These are phyloP conservation scores for Sebastes trivittatus DNA, from an alignment of 2,797 vertebrate genomes.

Conservation along the genomic window DNA sequence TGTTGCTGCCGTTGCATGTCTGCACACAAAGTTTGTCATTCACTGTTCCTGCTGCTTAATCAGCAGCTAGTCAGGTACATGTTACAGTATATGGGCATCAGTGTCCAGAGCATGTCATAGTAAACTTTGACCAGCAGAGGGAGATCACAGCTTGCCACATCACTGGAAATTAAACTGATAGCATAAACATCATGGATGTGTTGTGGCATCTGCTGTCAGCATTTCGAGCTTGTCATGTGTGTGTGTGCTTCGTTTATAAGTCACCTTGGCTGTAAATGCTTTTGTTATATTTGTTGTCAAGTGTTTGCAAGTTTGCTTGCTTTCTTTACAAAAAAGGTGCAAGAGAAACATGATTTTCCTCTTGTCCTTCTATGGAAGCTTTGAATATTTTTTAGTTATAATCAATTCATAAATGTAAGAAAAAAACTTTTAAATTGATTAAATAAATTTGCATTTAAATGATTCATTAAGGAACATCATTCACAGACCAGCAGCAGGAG, in stretches of 20 bases:
- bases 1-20: not conserved
- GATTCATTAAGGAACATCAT: constrained; percentile 1
- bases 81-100: not conserved
- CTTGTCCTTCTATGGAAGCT: not conserved
- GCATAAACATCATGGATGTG: not conserved
- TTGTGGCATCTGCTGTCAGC: not conserved
- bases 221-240: not conserved
- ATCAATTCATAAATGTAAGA: not conserved
- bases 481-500: not conserved
- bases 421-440: not conserved
- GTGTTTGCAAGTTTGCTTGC: not conserved
- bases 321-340: not conserved
- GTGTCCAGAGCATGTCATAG: constrained; percentile 21
- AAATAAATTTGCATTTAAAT: constrained; percentile 38
- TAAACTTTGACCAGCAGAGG: constrained; percentile 61
- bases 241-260: not conserved
- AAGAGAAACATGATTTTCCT: not conserved
- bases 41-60: not conserved
- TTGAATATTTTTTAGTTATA: not conserved
- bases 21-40: not conserved
- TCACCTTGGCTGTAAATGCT: not conserved
- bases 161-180: not conserved
- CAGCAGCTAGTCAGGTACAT: too few relatives aligned
- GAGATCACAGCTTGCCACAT: constrained; percentile 21
- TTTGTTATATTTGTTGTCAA: not conserved